Evolutionary conservation across 2,888 invertebrate species (phyloP), one percentile per base, ranked within the genome.

Genomic region (Himalopsyche japonica): DNA sequence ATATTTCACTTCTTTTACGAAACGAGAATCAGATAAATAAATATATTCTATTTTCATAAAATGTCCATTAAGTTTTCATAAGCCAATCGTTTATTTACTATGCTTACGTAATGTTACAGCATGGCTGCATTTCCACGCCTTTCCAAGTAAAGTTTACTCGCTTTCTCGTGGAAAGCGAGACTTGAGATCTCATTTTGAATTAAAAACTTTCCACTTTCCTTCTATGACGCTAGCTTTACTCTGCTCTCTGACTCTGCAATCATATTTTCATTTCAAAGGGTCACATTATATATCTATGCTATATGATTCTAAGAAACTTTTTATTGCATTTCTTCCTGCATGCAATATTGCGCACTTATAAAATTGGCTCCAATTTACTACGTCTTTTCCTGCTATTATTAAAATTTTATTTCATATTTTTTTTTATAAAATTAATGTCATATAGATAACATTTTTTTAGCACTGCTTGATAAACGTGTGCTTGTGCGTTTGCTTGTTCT

Each of bases 121-220:
- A 70, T 70, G 70, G 1, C 70, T 70, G 24, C 70, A 27, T 70
- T 70, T 70, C 70, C 70, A 70, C 70, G 70, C 70, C 27, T 27
- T 70, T 27, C 27, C 70, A 15, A 70, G 70, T 70, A 70, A 70
- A 70, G 24, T 70, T 70, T 70, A 27, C 70, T 70, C 70, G 70
- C 70, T 70, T 15, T 27, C 27, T 70, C 70, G 27, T 70, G 27
- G 70, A 27, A 57, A 5, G 70, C 70, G 27, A 70, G 70, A 30
- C 70, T 70, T 70, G 27, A 70, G 70, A 70, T 82, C 79, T 82
- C 82, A 64, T 79, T 82, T 82, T 78, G 64, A 64, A 78, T 82
- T 82, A 82, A 82, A 70, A 82, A 82, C 47, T 82, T 82, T 78
- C 79, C 78, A 70, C 64, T 79, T 82, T 82, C 78, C 78, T 70